Percentiles rank a stretch among this genome's conserved stretches.
Conservation (phyloP, 1,140 invertebrate genomes). For the fruit fly (Drosophila melanogaster) region DNA sequence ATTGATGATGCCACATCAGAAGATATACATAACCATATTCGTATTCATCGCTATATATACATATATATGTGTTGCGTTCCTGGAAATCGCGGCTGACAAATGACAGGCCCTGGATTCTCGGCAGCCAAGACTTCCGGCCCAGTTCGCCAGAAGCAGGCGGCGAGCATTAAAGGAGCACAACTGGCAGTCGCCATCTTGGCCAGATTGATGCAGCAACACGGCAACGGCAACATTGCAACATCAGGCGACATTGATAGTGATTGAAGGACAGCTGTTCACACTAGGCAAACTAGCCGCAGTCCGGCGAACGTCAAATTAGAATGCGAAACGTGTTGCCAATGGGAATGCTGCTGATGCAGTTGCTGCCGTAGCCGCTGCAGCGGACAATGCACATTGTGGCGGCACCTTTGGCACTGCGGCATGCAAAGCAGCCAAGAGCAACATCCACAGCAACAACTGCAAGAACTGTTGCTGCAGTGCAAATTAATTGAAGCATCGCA, state of each 20-base stretch:
- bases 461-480: constrained; percentile 60
- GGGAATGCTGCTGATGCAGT: constrained; percentile 47
- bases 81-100: constrained; percentile 71
- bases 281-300: constrained; percentile 53
- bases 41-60: constrained; percentile 1
- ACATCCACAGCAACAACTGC: constrained; percentile 5
- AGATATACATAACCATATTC: constrained; percentile 12
- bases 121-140: constrained; percentile 68
- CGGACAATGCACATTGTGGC: constrained; percentile 76
- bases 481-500: constrained; percentile 82
- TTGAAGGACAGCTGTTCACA: constrained; percentile 83
- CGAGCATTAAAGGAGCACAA: constrained; percentile 58
- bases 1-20: constrained; percentile 76
- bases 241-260: constrained; percentile 74
- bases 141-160: constrained; percentile 71
- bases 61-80: constrained; percentile 38
- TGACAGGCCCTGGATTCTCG: constrained; percentile 51
- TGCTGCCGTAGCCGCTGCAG: constrained; percentile 8
- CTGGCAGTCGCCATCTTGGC: constrained; percentile 67
- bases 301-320: constrained; percentile 81
- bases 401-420: constrained; percentile 73
- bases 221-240: constrained; percentile 44
- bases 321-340: constrained; percentile 83
- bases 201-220: constrained; percentile 61
- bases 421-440: constrained; percentile 61